These are phyloP conservation scores for Semotilus atromaculatus DNA, from an alignment of 2,797 vertebrate genomes.

Conservation along the genomic window DNA sequence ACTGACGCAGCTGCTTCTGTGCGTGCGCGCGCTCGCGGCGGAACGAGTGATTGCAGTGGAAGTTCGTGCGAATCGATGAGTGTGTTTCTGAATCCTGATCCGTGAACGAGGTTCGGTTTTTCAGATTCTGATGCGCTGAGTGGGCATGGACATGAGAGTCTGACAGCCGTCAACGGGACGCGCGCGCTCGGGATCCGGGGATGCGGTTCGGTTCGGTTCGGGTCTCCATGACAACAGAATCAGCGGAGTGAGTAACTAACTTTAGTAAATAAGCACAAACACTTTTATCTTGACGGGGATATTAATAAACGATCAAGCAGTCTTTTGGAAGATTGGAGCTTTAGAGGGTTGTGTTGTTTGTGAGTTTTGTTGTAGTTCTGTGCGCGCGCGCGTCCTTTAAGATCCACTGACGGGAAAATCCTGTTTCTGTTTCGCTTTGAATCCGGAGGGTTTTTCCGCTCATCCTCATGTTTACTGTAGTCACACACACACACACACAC, in stretches of 20 bases:
- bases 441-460: neutral
- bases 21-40: neutral
- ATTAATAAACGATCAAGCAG: too few relatives aligned
- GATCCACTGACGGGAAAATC: neutral
- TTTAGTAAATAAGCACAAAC: neutral
- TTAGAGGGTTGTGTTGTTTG: neutral
- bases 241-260: constrained; percentile 7
- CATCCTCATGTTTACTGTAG: neutral
- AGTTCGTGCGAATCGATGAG: too few relatives aligned
- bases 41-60: neutral
- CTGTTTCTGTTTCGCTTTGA: constrained; percentile 21
- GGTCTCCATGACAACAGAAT: constrained; percentile 23
- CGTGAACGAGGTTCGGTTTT: neutral
- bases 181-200: neutral
- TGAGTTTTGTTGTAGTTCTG: neutral
- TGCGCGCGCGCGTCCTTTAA: neutral
- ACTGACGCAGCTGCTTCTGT: neutral
- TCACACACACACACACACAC: neutral
- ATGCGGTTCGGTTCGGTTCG: neutral
- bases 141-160: neutral
- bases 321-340: too few relatives aligned
- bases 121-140: neutral
- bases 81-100: neutral
- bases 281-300: neutral
- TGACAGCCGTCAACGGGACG: neutral